Evolutionary conservation across 2,113 vertebrate genomes (phyloP).

Genomic region (Fulica atra): DNA sequence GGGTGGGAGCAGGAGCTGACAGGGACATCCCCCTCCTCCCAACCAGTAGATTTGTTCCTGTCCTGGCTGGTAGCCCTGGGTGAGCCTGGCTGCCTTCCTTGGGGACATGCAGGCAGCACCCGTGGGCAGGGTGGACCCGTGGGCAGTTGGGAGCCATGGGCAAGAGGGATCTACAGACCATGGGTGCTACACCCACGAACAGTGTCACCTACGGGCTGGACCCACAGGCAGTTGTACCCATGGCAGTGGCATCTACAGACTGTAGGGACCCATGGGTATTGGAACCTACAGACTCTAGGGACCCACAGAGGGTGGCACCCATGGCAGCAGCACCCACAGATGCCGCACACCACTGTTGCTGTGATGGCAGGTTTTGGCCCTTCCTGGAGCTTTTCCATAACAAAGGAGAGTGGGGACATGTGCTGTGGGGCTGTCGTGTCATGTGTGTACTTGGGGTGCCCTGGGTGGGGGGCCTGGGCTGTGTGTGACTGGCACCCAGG

Average conservation of each 20-base stretch:
- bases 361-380: not conserved
- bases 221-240: too few species aligned
- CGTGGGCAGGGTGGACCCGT: not conserved
- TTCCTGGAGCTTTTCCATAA: not conserved
- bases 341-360: fast-evolving
- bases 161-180: not conserved
- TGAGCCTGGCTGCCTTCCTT: not conserved
- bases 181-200: too few species aligned
- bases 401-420: fast-evolving
- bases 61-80: too few species aligned
- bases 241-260: not conserved
- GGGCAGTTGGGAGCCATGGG: not conserved
- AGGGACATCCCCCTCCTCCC: not conserved
- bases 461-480: not conserved
- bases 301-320: not conserved
- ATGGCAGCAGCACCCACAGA: not conserved
- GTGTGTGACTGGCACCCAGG: not conserved
- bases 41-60: fast-evolving
- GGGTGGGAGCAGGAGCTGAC: fast-evolving
- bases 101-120: not conserved
- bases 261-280: not conserved
- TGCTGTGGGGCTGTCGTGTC: not conserved
- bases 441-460: not conserved
- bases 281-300: not conserved
- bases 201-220: not conserved